Evolutionary conservation across 2,888 invertebrate genomes (phyloP).

Genomic region (Lasioglossum pauxillum): DNA sequence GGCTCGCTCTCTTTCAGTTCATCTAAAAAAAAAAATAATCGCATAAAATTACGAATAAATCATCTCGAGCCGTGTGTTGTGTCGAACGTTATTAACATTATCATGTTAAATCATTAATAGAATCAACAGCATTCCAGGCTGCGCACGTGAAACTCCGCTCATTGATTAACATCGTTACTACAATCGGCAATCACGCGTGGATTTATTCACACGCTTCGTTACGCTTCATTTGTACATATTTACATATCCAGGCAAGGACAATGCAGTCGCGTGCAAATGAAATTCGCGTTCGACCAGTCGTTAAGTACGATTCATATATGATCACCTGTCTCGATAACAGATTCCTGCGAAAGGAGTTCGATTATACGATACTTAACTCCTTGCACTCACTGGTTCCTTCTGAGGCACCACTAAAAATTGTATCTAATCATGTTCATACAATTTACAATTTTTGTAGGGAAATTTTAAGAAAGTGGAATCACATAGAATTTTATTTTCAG

Average conservation of each 20-base stretch:
- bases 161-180: neutral
- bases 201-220: neutral
- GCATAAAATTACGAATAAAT: neutral
- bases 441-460: no score
- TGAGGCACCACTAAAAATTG: no score
- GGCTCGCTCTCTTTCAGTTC: neutral
- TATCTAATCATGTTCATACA: no score
- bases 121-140: neutral
- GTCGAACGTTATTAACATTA: neutral
- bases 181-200: neutral
- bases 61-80: neutral
- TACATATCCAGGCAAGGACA: neutral
- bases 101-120: neutral
- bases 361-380: neutral
- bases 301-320: neutral
- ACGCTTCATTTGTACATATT: constrained; percentile 12
- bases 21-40: neutral
- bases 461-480: no score
- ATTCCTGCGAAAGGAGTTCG: neutral
- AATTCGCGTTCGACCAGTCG: neutral
- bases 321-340: neutral
- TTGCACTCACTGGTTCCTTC: no score
- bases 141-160: neutral
- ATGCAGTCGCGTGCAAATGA: neutral
- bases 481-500: no score